phyloP scores from a whole-genome alignment of 2,113 vertebrate genomes.

The Anguilla japonica region DNA sequence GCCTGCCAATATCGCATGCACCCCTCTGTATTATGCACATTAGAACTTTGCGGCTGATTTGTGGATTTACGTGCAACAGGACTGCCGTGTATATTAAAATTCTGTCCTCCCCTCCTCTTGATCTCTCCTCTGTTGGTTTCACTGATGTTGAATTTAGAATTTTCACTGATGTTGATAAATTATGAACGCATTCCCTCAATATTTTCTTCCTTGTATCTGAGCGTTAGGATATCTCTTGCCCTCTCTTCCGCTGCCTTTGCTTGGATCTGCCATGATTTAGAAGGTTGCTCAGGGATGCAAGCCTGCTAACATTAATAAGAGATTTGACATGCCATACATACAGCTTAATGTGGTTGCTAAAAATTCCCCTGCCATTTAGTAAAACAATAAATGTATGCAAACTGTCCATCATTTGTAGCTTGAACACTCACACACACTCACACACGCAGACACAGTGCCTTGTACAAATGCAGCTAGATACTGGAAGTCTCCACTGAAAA shows the following conservation, averaged over 20 bases:
- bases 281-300: neutral
- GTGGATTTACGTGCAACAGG: conserved; percentile 5
- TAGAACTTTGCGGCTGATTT: neutral
- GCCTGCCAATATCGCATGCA: neutral
- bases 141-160: neutral
- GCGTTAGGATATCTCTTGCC: neutral
- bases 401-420: neutral
- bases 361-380: neutral
- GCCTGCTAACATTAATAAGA: neutral
- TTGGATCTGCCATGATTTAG: neutral
- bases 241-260: neutral
- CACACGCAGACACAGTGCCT: neutral
- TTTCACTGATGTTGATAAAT: neutral
- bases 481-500: neutral
- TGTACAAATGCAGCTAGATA: neutral
- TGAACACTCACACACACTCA: neutral
- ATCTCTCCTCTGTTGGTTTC: neutral
- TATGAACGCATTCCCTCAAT: neutral
- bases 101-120: neutral
- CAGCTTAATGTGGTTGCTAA: neutral
- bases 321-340: neutral
- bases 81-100: conserved; percentile 15
- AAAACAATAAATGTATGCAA: neutral
- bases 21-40: conserved; percentile 3
- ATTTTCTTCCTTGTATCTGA: neutral